phyloP scores from a whole-genome alignment of 2,888 invertebrate species.

The Pseudococcus jackbeardsleyi region DNA sequence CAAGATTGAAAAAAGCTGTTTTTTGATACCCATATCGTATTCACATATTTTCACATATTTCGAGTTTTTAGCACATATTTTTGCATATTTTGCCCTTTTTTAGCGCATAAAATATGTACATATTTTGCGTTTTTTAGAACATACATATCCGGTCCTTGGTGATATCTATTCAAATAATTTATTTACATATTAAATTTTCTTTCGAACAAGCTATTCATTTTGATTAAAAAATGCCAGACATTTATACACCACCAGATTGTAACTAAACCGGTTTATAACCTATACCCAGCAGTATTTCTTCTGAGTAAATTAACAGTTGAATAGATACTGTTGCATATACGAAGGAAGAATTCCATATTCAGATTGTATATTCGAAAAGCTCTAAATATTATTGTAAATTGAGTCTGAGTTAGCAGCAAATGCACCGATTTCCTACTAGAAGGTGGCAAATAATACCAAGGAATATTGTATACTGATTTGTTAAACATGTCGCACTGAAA shows the following conservation, averaged over 20 bases:
- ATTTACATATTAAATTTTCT: too few relatives aligned
- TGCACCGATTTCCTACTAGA: neutral
- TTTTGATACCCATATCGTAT: too few relatives aligned
- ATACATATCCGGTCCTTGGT: too few relatives aligned
- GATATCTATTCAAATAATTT: too few relatives aligned
- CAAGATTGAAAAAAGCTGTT: too few relatives aligned
- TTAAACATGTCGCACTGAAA: conserved; percentile 15
- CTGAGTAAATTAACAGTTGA: neutral
- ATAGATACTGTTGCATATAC: neutral
- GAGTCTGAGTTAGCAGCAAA: neutral
- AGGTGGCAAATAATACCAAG: conserved; percentile 27
- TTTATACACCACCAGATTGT: neutral
- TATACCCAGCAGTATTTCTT: neutral
- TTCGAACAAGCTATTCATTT: too few relatives aligned
- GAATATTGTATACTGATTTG: neutral
- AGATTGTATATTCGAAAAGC: neutral
- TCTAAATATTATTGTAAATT: neutral
- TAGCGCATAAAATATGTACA: too few relatives aligned
- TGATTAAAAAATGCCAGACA: too few relatives aligned
- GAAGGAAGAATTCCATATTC: conserved; percentile 11
- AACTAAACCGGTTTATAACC: neutral
- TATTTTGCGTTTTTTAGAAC: too few relatives aligned
- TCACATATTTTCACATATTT: too few relatives aligned
- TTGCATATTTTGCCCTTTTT: too few relatives aligned
- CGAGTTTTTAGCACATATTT: too few relatives aligned